phyloP scores from a whole-genome alignment of 2,888 invertebrate species.

The Heliothis peltigera region DNA sequence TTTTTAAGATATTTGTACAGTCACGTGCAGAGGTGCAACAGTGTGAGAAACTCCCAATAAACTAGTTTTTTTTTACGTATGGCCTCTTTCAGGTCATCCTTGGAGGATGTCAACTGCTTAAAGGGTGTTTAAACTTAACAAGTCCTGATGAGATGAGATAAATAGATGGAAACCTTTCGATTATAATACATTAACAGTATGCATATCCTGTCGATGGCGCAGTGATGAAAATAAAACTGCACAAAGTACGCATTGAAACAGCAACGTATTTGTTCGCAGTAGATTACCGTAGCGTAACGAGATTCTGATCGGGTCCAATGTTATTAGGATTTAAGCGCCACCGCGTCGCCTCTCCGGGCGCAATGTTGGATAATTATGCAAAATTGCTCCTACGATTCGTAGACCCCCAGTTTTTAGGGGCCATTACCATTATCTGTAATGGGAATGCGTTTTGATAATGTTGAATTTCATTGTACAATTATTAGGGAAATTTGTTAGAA shows the following conservation, averaged over 20 bases:
- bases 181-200: slow-evolving; percentile 2
- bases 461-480: slow-evolving; percentile 85
- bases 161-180: not conserved
- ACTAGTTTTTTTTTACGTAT: too few species aligned
- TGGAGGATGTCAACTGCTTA: too few species aligned
- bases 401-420: slow-evolving; percentile 86
- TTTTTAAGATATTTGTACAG: slow-evolving; percentile 59
- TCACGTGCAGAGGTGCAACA: slow-evolving; percentile 54
- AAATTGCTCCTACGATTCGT: slow-evolving; percentile 88
- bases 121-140: too few species aligned
- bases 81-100: too few species aligned
- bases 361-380: slow-evolving; percentile 87
- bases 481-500: slow-evolving; percentile 79
- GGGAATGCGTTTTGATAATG: slow-evolving; percentile 88
- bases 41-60: too few species aligned
- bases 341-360: slow-evolving; percentile 77
- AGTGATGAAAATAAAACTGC: slow-evolving; percentile 55
- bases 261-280: slow-evolving; percentile 79
- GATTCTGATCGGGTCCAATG: slow-evolving; percentile 85
- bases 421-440: slow-evolving; percentile 88
- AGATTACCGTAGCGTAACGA: slow-evolving; percentile 85
- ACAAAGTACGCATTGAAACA: slow-evolving; percentile 72
- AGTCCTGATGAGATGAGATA: not conserved
- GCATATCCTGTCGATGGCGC: slow-evolving; percentile 23
- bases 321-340: slow-evolving; percentile 88